Base-by-base conservation (phyloP, 2,797 vertebrate genomes). In the Anabas testudineus region DNA sequence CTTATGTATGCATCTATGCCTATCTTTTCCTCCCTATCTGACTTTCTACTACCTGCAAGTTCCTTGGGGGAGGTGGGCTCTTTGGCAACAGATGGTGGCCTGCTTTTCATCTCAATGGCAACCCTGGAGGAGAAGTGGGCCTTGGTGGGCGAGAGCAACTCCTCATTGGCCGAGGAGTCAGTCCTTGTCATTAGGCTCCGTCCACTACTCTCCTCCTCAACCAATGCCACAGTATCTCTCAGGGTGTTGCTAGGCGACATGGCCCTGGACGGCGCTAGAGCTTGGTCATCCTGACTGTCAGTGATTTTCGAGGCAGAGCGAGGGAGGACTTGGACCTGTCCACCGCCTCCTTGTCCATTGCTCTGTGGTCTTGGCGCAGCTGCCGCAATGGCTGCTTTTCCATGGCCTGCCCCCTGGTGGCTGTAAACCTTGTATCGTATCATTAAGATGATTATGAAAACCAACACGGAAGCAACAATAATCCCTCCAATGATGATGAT, bases 401-500 rank as follows among this genome's bases (percentile, higher is more conserved):
- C 91, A 0, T 91, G 89, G 3, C 91, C 91, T 0, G 92, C 89
- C 0, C 94, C 95, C 1, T 95, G 94, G 16, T 95, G 93, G 46
- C 92, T 95, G 53, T 97, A 97, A 64, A 97, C 96, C 78, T 98
- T 99, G 87, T 97, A 99, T 52, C 97, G 94, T 61, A 98, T 97
- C 95, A 97, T 97, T 42, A 99, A 93, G 87, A 98, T 96, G 76
- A 98, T 96, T 78, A 99, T 99, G 84, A 98, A 98, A 70, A 98
- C 96, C 37, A 98, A 93, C 58, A 96, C 96, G 1, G 96, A 97
- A 3, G 97, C 96, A 39, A 97, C 96, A n/a, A 97, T 98, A 88
- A 97, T 96, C 51, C 96, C 96, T 19, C 97, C 97, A n/a, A 97
- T 98, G 90, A 97, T 96, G 85, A 97, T 96, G 89, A 98, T 97